These are phyloP conservation scores for Drosophila serrata DNA, from an alignment of 1,140 invertebrate species.

Conservation along the genomic window DNA sequence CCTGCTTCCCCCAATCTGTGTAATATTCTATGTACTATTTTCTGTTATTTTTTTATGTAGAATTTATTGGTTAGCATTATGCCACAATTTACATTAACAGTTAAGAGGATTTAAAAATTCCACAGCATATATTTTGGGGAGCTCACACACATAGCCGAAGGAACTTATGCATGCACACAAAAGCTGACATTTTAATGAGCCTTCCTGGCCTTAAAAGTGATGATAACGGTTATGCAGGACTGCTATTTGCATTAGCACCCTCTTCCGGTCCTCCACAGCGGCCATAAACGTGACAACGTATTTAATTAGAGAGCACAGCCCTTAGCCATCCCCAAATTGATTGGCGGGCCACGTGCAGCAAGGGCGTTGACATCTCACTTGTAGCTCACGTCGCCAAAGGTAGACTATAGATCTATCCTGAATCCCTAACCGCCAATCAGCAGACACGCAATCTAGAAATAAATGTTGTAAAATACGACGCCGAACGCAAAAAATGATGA, in stretches of 20 bases:
- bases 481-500: constrained; percentile 36
- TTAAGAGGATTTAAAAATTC: constrained; percentile 49
- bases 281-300: constrained; percentile 66
- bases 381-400: constrained; percentile 24
- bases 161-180: constrained; percentile 18
- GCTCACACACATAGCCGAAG: neutral
- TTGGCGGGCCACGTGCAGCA: constrained; percentile 38
- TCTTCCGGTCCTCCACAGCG: neutral
- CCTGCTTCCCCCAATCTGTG: neutral
- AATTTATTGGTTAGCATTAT: constrained; percentile 13
- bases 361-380: constrained; percentile 58
- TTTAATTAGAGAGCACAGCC: constrained; percentile 52
- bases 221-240: constrained; percentile 59
- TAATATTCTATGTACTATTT: constrained; percentile 1
- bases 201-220: constrained; percentile 20
- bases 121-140: neutral
- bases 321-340: constrained; percentile 15
- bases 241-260: constrained; percentile 42
- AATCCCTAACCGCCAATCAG: constrained; percentile 1
- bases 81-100: constrained; percentile 36
- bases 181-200: constrained; percentile 55
- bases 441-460: constrained; percentile 45
- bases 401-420: constrained; percentile 4
- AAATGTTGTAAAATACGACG: constrained; percentile 43
- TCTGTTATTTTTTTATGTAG: constrained; percentile 14